phyloP scores from a whole-genome alignment of 2,797 vertebrate species.

The Sphenopsis melanotis region DNA sequence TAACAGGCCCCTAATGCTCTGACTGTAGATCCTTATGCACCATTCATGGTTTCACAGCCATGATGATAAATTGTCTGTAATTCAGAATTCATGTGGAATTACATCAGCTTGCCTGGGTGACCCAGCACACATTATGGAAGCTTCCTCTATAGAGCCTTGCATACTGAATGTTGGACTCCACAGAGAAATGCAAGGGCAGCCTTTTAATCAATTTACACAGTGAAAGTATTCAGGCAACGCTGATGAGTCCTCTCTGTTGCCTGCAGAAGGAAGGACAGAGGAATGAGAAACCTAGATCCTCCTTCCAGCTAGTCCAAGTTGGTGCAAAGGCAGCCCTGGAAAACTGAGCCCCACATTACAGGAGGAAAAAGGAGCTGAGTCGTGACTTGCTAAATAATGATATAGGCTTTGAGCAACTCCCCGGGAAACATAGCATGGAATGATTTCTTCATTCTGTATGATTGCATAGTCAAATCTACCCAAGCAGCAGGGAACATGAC shows the following conservation, averaged over 20 bases:
- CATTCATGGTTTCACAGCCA: neutral
- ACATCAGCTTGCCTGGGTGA: neutral
- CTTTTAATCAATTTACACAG: neutral
- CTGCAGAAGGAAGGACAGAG: neutral
- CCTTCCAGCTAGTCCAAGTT: neutral
- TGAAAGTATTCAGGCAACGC: neutral
- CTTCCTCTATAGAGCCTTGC: neutral
- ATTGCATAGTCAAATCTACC: neutral
- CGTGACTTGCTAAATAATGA: neutral
- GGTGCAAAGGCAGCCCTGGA: neutral
- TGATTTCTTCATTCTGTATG: neutral
- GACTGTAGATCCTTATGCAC: neutral
- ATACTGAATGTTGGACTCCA: neutral
- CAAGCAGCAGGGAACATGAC: neutral
- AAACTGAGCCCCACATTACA: neutral
- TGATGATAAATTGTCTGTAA: neutral
- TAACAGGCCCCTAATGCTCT: neutral
- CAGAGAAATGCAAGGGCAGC: neutral
- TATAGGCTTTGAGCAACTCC: neutral
- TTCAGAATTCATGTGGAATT: neutral
- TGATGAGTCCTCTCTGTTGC: neutral
- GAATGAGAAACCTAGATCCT: neutral
- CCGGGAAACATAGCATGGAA: neutral
- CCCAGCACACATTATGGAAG: neutral
- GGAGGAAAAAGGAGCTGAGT: neutral